Evolutionary conservation across 2,797 vertebrate species (phyloP), one percentile per base, ranked within the genome.

Genomic region (Microctenopoma steveboyesi): DNA sequence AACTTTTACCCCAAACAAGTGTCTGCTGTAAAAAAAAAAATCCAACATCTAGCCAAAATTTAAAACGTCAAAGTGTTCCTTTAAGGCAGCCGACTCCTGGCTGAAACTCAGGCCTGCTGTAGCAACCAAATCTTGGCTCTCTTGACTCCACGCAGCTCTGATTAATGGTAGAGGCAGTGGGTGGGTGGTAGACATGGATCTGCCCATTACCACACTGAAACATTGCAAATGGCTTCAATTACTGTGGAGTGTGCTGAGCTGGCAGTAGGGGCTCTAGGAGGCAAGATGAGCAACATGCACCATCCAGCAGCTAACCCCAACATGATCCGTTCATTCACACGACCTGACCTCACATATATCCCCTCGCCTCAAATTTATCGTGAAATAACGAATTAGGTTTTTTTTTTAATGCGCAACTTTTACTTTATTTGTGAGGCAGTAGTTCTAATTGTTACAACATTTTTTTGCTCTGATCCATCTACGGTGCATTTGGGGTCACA

Each of bases 201-300:
- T 93, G 92, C 88, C 92, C 92, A 95, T 95, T 94, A 95, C 94
- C 88, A 93, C 92, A 93, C 91, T 88, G 90, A 92, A 93, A 92
- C 91, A 93, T 92, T 93, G 94, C 94, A 94, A 95, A 95, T 94
- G 92, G 92, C 91, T 95, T 94, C 94, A 94, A 95, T 95, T 95
- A 95, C 92, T 88, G 88, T 82, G 75, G 87, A 91, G 89, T 91
- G 90, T 95, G 94, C 94, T 95, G 94, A 95, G 93, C 90, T 90
- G 89, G 92, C 92, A 93, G 86, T 91, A 86, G 90, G 80, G 84
- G 81, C 84, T 81, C 84, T 71, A 72, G 82, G 87, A 92, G 82
- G 85, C 88, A 83, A 87, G 75, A 87, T 90, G 86, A 92, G 89
- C 89, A 91, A 85, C 90, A 76, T 68, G 83, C 84, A 81, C 63